These are phyloP conservation scores for Apistogramma diplotaenia DNA, from an alignment of 2,113 vertebrate genomes.

Conservation along the genomic window DNA sequence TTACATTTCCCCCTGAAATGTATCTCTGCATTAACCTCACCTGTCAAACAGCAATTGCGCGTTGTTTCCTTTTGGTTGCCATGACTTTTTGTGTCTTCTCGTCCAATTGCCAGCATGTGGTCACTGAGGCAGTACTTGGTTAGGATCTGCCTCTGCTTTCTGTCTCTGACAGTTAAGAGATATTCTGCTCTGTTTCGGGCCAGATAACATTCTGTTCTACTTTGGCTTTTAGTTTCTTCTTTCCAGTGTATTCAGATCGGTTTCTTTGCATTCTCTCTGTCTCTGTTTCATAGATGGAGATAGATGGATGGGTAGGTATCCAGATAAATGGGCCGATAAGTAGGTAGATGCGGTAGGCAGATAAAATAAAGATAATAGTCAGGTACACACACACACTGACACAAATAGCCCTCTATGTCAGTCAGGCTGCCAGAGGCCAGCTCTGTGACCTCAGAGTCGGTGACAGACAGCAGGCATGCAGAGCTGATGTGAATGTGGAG, in stretches of 20 bases:
- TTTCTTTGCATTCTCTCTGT: not conserved
- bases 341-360: not conserved
- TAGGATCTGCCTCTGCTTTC: not conserved
- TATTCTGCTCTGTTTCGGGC: not conserved
- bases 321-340: no score
- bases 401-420: not conserved
- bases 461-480: conserved; percentile 41
- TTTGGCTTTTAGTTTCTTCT: not conserved
- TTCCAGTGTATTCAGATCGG: not conserved
- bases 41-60: not conserved
- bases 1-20: not conserved
- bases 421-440: conserved; percentile 23
- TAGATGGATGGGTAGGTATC: not conserved
- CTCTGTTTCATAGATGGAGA: not conserved
- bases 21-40: not conserved
- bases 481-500: conserved; percentile 31
- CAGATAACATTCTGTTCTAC: not conserved
- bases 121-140: not conserved
- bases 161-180: not conserved
- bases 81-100: not conserved
- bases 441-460: conserved; percentile 33
- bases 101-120: not conserved
- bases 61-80: not conserved
- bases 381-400: not conserved
- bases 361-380: not conserved